These are phyloP conservation scores for Oxyteleia sp. DNA, from an alignment of 2,888 invertebrate species.

Conservation along the genomic window DNA sequence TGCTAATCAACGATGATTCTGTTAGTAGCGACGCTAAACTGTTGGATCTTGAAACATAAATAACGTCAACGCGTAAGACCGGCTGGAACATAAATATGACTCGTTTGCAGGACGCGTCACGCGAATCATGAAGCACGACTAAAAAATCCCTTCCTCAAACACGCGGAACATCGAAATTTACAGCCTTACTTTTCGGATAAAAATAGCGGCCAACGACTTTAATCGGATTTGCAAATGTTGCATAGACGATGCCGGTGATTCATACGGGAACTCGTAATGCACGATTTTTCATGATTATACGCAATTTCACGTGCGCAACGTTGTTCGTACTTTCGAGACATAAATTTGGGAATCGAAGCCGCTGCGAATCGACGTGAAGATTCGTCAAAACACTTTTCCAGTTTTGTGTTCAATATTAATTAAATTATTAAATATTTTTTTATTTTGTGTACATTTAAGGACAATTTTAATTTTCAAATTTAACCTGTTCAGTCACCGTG, in stretches of 20 bases:
- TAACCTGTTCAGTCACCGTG: no score
- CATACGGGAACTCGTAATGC: constrained; percentile 59
- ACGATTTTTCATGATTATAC: constrained; percentile 70
- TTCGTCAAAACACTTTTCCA: constrained; percentile 14
- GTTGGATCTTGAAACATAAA: constrained; percentile 53
- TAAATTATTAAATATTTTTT: no score
- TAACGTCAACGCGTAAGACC: constrained; percentile 42
- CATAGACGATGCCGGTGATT: constrained; percentile 65
- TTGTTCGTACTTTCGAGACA: constrained; percentile 23
- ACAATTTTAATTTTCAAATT: no score
- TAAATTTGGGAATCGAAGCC: constrained; percentile 54
- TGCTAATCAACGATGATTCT: constrained; percentile 42
- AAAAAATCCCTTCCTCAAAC: constrained; percentile 86
- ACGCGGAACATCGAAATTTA: constrained; percentile 83
- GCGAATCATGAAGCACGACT: constrained; percentile 80
- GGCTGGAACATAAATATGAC: constrained; percentile 68
- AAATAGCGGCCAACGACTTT: constrained; percentile 74
- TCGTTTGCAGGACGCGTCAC: constrained; percentile 73
- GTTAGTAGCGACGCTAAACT: constrained; percentile 44
- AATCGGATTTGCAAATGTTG: constrained; percentile 76
- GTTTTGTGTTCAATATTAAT: no score
- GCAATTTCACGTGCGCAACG: constrained; percentile 42
- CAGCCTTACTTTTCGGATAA: constrained; percentile 83
- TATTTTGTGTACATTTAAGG: no score
- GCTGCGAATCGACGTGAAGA: constrained; percentile 3